phyloP scores from a whole-genome alignment of 2,888 invertebrate genomes.

The Epiblema foenella region DNA sequence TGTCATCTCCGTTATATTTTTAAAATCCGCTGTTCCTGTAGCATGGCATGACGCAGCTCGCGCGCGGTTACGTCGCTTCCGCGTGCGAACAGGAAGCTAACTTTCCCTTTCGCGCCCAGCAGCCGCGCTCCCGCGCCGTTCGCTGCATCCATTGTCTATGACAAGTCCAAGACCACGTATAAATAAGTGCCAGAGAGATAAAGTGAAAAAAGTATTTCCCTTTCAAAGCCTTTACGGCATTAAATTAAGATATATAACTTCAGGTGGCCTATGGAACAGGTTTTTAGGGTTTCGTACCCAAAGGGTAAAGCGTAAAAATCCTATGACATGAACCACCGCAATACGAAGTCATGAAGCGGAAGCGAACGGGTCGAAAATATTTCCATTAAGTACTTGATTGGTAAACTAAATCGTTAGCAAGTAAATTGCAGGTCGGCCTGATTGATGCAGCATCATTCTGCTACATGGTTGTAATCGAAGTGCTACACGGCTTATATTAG shows the following conservation, averaged over 20 bases:
- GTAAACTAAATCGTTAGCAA: not conserved
- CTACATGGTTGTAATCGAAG: too few species aligned
- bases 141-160: constrained; percentile 29
- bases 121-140: constrained; percentile 65
- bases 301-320: too few species aligned
- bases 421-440: not conserved
- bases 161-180: constrained; percentile 5
- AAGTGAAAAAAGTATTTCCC: not conserved
- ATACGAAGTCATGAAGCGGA: too few species aligned
- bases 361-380: not conserved
- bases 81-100: constrained; percentile 82
- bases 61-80: constrained; percentile 74
- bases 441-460: not conserved
- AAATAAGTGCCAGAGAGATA: not conserved
- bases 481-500: too few species aligned
- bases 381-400: constrained; percentile 4
- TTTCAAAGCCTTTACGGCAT: too few species aligned
- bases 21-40: constrained; percentile 11
- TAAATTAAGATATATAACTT: too few species aligned
- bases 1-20: not conserved
- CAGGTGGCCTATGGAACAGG: too few species aligned
- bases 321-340: too few species aligned
- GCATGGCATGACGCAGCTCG: constrained; percentile 33
- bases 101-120: constrained; percentile 84
- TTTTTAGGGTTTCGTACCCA: too few species aligned